Base-by-base conservation (phyloP, 2,797 vertebrate genomes). In the Karalla daura region DNA sequence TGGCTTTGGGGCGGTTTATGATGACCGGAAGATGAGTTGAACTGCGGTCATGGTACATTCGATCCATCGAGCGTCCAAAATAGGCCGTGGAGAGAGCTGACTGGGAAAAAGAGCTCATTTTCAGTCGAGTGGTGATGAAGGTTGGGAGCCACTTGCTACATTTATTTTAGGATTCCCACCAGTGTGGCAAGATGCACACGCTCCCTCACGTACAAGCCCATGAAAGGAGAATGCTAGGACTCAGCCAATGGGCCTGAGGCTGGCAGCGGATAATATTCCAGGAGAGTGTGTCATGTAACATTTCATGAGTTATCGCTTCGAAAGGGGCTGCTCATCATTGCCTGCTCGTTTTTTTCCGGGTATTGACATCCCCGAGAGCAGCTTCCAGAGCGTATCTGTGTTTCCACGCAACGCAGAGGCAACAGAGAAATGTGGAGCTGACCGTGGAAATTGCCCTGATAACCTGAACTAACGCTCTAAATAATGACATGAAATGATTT, bases 151-250 rank as follows among this genome's bases (percentile, higher is more conserved):
- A 93, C 91, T 91, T 87, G 92, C 90, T 86, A 89, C 90, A 92
- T 94, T 92, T 94, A 94, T 95, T 94, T 94, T 94, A 91, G 92
- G 94, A 94, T 94, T 94, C 91, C 89, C 91, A 91, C 81, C 76
- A 89, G 89, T 83, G 91, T 93, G 91, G 87, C 85, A 89, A 89
- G 89, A 87, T 91, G 90, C 85, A 89, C 84, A 87, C 88, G 80
- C 85, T 86, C 85, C 67, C 87, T 87, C 84, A 88, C 80, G 83
- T 85, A 86, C 89, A 91, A 86, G 88, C 76, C 93, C 92, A 93
- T 94, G 91, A 94, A 94, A 95, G 93, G 93, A 94, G 88, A 93
- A 89, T 86, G 90, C 82, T 86, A 82, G 80, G 88, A 90, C 85
- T 78, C 83, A 89, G 91, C 88, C 87, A 89, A 89, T 85, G 53